Percentiles rank a stretch among this genome's conserved stretches.
These are phyloP conservation scores for Ptychodera flava DNA, from an alignment of 35 echinoderm and acorn worm genomes.

Conservation along the genomic window DNA sequence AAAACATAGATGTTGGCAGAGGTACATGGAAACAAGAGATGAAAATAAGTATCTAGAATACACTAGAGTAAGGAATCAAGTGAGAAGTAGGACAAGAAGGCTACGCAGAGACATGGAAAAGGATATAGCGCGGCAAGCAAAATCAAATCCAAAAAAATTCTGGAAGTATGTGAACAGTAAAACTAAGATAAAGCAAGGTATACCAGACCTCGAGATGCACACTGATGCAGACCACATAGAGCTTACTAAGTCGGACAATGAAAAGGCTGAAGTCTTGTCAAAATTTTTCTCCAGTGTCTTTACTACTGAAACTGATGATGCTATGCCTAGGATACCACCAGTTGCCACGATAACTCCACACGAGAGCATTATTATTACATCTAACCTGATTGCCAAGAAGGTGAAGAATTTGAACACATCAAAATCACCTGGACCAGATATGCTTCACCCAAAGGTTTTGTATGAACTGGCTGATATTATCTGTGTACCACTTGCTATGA, in stretches of 20 bases:
- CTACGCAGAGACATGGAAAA: not conserved
- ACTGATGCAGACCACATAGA: not conserved
- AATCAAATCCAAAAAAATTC: constrained; percentile 7
- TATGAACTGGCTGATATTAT: not conserved
- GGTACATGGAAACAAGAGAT: not conserved
- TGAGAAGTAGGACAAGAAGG: not conserved
- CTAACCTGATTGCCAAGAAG: not conserved
- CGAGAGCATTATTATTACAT: not conserved
- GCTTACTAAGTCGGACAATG: not conserved
- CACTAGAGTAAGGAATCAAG: constrained; percentile 1
- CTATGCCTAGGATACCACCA: not conserved
- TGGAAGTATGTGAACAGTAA: not conserved
- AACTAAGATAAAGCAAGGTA: not conserved
- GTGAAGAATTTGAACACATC: not conserved
- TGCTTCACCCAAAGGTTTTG: not conserved
- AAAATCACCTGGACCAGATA: not conserved
- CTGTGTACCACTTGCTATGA: not conserved
- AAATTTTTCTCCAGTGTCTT: constrained; percentile 1
- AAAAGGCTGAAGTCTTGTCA: not conserved
- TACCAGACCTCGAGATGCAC: not conserved
- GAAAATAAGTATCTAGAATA: constrained; percentile 4
- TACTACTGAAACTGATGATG: not conserved
- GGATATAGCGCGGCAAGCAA: not conserved
- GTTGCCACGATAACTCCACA: too few species aligned
- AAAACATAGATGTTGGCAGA: constrained; percentile 8